phyloP scores from a whole-genome alignment of 2,888 invertebrate species.

The Drosophila suboccidentalis region DNA sequence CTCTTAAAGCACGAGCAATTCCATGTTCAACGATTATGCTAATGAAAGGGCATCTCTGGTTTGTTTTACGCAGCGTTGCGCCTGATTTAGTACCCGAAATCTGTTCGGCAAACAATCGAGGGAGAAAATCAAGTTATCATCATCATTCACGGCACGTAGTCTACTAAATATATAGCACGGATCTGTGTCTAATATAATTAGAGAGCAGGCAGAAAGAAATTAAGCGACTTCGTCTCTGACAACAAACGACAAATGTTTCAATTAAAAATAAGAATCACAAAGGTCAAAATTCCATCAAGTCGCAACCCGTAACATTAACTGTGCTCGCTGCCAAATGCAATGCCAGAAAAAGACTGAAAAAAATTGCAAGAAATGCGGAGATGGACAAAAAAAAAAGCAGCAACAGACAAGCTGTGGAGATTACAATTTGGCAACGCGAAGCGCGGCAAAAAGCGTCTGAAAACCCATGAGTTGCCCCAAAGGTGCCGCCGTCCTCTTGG shows the following conservation, averaged over 20 bases:
- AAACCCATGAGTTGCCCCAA: neutral
- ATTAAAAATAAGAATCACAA: conserved; percentile 55
- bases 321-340: neutral
- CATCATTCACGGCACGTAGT: conserved; percentile 63
- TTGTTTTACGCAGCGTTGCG: conserved; percentile 49
- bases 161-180: conserved; percentile 38
- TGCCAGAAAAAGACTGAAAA: neutral
- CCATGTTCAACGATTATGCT: conserved; percentile 66
- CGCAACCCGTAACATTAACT: neutral
- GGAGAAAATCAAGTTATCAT: neutral
- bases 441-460: neutral
- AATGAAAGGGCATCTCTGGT: conserved; percentile 64
- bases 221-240: conserved; percentile 10
- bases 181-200: conserved; percentile 67
- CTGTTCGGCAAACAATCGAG: conserved; percentile 8
- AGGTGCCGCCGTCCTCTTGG: neutral
- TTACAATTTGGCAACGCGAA: conserved; percentile 3
- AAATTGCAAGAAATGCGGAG: conserved; percentile 1
- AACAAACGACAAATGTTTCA: conserved; percentile 62
- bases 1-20: conserved; percentile 49
- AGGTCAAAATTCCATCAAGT: conserved; percentile 8
- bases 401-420: conserved; percentile 6
- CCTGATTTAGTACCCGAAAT: conserved; percentile 30
- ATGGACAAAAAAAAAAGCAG: neutral
- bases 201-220: conserved; percentile 23